Percentiles rank a stretch among this genome's conserved stretches.
These are phyloP conservation scores for Lasioglossum marginatum DNA, from an alignment of 2,888 invertebrate species.

Conservation along the genomic window DNA sequence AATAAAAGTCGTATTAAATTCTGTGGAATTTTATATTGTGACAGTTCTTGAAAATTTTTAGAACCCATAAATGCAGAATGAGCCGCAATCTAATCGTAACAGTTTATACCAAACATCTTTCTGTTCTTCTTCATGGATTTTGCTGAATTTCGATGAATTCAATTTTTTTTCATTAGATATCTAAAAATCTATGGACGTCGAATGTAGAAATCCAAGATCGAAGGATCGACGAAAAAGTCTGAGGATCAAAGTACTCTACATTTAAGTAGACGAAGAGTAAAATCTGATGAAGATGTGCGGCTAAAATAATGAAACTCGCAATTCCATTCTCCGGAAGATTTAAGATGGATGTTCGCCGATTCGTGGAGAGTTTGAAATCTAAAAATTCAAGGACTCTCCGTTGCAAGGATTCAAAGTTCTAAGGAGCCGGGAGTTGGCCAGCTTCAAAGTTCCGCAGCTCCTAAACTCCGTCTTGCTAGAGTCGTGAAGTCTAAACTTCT, in stretches of 20 bases:
- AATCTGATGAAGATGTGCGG: background rate
- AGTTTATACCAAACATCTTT: too few relatives aligned
- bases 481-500: slow-evolving; percentile 1
- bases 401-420: background rate
- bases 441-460: background rate
- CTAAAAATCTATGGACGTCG: background rate
- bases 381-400: background rate
- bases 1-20: too few relatives aligned
- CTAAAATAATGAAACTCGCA: background rate
- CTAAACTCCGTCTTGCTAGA: slow-evolving; percentile 3
- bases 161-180: background rate
- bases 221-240: background rate
- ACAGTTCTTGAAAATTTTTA: too few relatives aligned
- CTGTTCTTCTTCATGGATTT: too few relatives aligned
- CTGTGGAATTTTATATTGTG: too few relatives aligned
- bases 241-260: background rate
- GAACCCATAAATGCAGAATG: too few relatives aligned
- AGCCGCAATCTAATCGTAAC: too few relatives aligned
- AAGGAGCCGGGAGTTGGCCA: background rate
- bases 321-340: background rate
- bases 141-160: background rate
- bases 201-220: background rate
- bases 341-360: background rate
- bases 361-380: background rate
- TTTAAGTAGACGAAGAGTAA: background rate